Evolutionary conservation across 2,113 vertebrate genomes (phyloP).

Genomic region (Hepsetus odoe): DNA sequence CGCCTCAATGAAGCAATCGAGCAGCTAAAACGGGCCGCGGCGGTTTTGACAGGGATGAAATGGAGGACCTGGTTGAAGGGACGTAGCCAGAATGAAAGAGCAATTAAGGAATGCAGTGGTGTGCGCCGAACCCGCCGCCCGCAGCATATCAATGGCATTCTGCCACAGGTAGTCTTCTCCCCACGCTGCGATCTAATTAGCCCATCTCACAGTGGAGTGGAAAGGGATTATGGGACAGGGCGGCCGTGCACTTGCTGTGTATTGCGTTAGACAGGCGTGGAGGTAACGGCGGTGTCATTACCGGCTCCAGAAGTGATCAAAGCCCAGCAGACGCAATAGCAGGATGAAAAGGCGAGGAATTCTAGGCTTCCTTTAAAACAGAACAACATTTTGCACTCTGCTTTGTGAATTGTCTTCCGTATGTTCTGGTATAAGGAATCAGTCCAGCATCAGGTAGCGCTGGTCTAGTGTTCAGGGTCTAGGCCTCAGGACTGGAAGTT

Average conservation of each 20-base stretch:
- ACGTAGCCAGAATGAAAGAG: conserved; percentile 35
- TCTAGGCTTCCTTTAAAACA: neutral
- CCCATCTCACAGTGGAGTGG: conserved; percentile 43
- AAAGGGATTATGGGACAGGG: conserved; percentile 32
- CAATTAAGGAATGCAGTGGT: conserved; percentile 48
- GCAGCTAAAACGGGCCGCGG: neutral
- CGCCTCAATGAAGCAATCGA: neutral
- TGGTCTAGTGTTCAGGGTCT: too few species aligned
- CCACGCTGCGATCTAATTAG: conserved; percentile 51
- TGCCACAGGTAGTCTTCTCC: conserved; percentile 36
- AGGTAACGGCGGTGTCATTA: conserved; percentile 44
- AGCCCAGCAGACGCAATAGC: neutral
- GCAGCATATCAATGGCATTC: conserved; percentile 40
- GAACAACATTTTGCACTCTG: neutral
- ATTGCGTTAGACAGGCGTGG: conserved; percentile 23
- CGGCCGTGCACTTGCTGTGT: conserved; percentile 25
- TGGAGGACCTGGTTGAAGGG: neutral
- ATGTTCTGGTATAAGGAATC: neutral
- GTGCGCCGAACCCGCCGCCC: neutral
- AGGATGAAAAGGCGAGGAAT: conserved; percentile 10
- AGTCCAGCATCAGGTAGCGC: too few species aligned
- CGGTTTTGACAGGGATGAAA: too few species aligned
- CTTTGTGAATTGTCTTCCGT: neutral
- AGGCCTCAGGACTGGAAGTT: too few species aligned
- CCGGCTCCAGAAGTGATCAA: neutral